Percentiles rank a stretch among this genome's conserved stretches.
Conservation (phyloP, 2,888 invertebrate species). For the Onthophagus sagittarius region DNA sequence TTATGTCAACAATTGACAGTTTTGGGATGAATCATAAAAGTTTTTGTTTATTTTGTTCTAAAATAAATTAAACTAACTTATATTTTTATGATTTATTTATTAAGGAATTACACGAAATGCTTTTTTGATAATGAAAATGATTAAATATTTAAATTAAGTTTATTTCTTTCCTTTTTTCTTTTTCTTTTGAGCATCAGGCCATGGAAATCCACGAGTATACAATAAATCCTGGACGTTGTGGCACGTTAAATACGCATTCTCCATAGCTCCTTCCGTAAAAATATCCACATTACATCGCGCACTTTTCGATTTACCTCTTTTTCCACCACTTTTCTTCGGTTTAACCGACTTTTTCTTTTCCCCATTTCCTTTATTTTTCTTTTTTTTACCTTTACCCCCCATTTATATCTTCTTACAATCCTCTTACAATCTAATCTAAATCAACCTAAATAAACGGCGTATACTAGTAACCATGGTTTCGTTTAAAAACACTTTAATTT, state of each 20-base stretch:
- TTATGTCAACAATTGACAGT: no score
- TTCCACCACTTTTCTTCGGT: conserved; percentile 50
- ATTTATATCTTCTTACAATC: conserved; percentile 35
- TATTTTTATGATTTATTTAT: neutral
- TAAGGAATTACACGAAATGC: neutral
- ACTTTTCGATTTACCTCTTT: conserved; percentile 55
- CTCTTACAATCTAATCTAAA: no score
- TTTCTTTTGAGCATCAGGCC: conserved; percentile 83
- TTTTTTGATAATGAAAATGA: neutral
- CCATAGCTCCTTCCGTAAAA: conserved; percentile 86
- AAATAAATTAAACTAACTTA: no score
- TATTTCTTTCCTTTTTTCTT: conserved; percentile 74
- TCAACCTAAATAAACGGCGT: no score
- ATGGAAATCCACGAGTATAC: conserved; percentile 81
- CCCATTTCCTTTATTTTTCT: conserved; percentile 35
- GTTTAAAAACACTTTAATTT: neutral
- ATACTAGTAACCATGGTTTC: neutral
- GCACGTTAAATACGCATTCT: conserved; percentile 90
- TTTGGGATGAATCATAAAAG: no score
- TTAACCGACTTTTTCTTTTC: conserved; percentile 44
- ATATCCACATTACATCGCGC: conserved; percentile 77
- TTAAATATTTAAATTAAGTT: no score
- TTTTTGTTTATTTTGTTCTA: no score
- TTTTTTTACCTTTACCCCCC: conserved; percentile 51
- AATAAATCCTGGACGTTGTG: conserved; percentile 89